Percentiles rank a stretch among this genome's conserved stretches.
phyloP scores from a whole-genome alignment of 2,888 invertebrate species.

The Odontocolon sp. region DNA sequence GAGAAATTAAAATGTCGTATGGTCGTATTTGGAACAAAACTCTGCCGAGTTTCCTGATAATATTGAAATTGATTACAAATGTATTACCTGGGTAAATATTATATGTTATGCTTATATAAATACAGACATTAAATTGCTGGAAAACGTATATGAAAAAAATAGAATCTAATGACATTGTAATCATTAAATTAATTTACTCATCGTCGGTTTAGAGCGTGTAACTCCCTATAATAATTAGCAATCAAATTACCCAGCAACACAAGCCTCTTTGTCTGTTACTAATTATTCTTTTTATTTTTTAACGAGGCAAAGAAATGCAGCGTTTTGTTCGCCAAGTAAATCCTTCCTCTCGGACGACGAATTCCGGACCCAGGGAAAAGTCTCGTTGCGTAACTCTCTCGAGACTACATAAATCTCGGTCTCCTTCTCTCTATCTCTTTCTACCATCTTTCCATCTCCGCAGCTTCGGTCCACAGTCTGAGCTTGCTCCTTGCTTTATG shows the following conservation, averaged over 20 bases:
- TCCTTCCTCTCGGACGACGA: constrained; percentile 27
- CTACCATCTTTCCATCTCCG: constrained; percentile 22
- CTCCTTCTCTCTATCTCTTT: constrained; percentile 27
- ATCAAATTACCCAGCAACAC: constrained; percentile 39
- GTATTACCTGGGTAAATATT: no score
- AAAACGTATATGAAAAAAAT: no score
- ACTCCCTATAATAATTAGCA: constrained; percentile 45
- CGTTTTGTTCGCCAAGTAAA: constrained; percentile 48
- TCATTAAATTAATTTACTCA: constrained; percentile 30
- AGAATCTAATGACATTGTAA: background rate
- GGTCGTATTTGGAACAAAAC: no score
- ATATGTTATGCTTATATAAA: no score
- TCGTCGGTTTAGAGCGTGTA: background rate
- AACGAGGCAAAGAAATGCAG: constrained; percentile 39
- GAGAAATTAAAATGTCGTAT: no score
- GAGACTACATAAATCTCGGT: constrained; percentile 52
- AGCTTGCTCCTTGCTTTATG: background rate
- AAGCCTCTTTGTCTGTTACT: background rate
- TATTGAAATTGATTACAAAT: no score
- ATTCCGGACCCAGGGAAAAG: constrained; percentile 20
- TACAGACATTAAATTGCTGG: no score
- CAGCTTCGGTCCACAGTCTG: no score
- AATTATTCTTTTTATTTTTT: constrained; percentile 19
- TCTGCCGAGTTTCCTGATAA: no score
- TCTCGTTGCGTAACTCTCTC: constrained; percentile 38